Evolutionary conservation across 2,113 vertebrate species (phyloP), one percentile per base, ranked within the genome.

Genomic region (Odontophorus gujanensis): DNA sequence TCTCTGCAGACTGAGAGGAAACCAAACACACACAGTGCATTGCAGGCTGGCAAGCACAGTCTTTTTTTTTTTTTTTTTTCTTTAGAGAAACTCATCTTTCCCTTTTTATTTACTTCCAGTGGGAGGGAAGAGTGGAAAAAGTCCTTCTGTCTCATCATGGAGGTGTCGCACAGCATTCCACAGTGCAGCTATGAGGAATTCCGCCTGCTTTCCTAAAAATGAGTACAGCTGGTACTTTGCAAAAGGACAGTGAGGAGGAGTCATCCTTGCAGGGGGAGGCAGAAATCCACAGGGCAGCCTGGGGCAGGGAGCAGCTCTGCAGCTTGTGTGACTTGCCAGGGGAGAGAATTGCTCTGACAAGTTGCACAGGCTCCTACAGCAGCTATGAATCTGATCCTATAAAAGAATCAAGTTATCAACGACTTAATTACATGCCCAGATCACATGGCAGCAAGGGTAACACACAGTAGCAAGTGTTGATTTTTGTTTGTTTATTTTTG

Each of bases 261-360:
- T 24, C 40, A 18, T 4, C 38, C 0, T 1, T 12, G 42, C 51
- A 87, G 34, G 68, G 13, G 71, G 50, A 81, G 48, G 78, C 66
- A 80, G 45, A 51, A 34, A 57, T 12, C 48, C 34, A 65, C 16
- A 87, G 76, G 67, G 73, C 21, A 71, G 45, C 73, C 71, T 34
- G 47, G 32, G 66, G 92, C 89, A 84, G 50, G 36, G 48, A 81
- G 68, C 63, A 75, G 86, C 18, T 90, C 74, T 25, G 58, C 38
- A 14, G 87, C 76, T 87, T 95, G 93, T 94, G 87, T 87, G 97
- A 97, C 69, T 72, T 57, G 84, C 91, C 62, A 3, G 57, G 43
- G 40, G 68, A 66, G 90, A 94, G 92, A 95, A 87, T 96, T 92
- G 96, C 92, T 65, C 73, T 10, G 91, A 85, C 90, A 73, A 92